These are phyloP conservation scores for Plutella xylostella DNA, from an alignment of 2,888 invertebrate species.

Conservation along the genomic window DNA sequence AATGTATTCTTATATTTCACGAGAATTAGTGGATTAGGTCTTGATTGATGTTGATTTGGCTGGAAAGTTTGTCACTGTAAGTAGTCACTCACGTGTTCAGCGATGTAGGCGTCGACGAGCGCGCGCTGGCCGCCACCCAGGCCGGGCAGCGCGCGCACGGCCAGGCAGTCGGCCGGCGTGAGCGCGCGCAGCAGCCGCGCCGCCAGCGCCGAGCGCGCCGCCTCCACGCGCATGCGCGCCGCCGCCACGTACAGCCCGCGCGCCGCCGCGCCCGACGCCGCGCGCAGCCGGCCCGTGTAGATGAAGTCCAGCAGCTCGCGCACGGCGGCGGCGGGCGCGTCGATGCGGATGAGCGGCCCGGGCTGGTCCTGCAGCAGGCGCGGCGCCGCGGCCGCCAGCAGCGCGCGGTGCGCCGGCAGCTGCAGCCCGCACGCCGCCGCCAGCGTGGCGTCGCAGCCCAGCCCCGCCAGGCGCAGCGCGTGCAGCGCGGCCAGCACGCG, in stretches of 20 bases:
- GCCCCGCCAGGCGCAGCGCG: constrained; percentile 84
- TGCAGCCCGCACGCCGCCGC: constrained; percentile 74
- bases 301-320: constrained; percentile 84
- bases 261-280: constrained; percentile 61
- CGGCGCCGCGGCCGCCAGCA: constrained; percentile 82
- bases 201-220: constrained; percentile 79
- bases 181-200: constrained; percentile 72
- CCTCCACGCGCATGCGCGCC: constrained; percentile 79
- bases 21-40: no score
- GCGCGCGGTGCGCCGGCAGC: constrained; percentile 81
- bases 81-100: constrained; percentile 69
- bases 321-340: constrained; percentile 57
- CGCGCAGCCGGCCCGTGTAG: constrained; percentile 78
- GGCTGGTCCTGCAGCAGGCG: constrained; percentile 77
- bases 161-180: constrained; percentile 69
- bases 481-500: constrained; percentile 76
- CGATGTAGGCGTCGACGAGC: constrained; percentile 76
- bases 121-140: constrained; percentile 65
- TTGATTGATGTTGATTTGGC: no score
- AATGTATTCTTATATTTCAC: no score
- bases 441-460: constrained; percentile 88
- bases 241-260: constrained; percentile 86
- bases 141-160: constrained; percentile 72
- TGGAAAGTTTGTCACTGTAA: no score
- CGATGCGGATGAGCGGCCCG: constrained; percentile 40